These are phyloP conservation scores for Apomyelois bistriatella DNA, from an alignment of 2,888 invertebrate species.

Conservation along the genomic window DNA sequence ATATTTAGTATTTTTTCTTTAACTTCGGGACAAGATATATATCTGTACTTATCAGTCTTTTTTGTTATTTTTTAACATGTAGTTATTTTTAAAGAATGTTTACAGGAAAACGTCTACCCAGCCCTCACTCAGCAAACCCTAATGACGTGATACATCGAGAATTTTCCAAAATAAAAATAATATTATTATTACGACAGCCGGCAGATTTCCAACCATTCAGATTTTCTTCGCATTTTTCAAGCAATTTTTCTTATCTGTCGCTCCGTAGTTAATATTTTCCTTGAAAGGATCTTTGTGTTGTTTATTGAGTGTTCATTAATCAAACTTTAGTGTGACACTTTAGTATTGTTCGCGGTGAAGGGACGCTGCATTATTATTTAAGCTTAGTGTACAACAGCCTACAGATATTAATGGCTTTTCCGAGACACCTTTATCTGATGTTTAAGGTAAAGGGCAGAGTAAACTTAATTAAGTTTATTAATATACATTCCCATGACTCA, in stretches of 20 bases:
- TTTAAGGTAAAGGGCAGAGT: background rate
- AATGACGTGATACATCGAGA: background rate
- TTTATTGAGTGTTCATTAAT: conserved; percentile 47
- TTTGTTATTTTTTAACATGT: too few relatives aligned
- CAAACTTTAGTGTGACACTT: conserved; percentile 46
- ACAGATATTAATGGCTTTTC: conserved; percentile 38
- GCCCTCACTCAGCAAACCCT: background rate
- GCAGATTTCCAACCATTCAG: conserved; percentile 15
- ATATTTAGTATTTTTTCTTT: too few relatives aligned
- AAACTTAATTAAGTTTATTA: background rate
- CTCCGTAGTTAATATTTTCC: conserved; percentile 28
- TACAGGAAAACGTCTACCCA: background rate
- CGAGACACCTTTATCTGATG: conserved; percentile 24
- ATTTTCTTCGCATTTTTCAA: conserved; percentile 13
- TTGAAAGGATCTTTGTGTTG: conserved; percentile 27
- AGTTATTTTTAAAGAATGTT: too few relatives aligned
- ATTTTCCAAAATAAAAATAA: background rate
- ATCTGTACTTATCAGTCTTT: too few relatives aligned
- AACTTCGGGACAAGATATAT: too few relatives aligned
- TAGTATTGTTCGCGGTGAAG: conserved; percentile 42
- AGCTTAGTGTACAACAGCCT: conserved; percentile 30
- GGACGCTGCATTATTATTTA: conserved; percentile 44
- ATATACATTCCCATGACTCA: background rate
- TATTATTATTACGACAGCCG: background rate
- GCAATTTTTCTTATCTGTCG: conserved; percentile 17